Base-by-base conservation (phyloP, 2,888 invertebrate species). In the Phengaris alcon region DNA sequence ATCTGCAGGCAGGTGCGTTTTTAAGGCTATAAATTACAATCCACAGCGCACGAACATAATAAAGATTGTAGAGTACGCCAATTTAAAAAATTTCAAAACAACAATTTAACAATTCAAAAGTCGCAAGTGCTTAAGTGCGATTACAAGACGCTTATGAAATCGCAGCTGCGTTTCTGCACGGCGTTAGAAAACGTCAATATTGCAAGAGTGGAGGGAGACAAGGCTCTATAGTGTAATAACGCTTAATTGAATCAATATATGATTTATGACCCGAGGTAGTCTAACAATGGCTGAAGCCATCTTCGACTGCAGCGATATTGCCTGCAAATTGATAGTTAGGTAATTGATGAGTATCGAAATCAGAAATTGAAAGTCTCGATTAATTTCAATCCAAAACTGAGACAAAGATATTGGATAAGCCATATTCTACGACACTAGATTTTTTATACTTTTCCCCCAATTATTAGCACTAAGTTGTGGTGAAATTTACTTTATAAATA, bases 221-320 rank as follows among this genome's bases (percentile, higher is more conserved):
- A n/a, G 13, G 35, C 15, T 64, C 64, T 64, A 64, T 44, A 44
- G 35, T 10, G 52, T 52, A 35, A 35, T 35, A 10, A 7, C 13
- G 72, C 72, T 52, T 52, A 54, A 72, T 72, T 72, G 72, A 72
- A 72, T 72, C 72, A 72, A 72, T 72, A 54, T 22, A 72, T 72
- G 52, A 72, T 72, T 72, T 72, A 72, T 72, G 52, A 70, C 15
- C 35, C 8, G 15, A 51, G 15, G 15, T 22, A 15, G 69, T 59
- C 51, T 70, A 70, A 70, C 70, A 70, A 70, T 22, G 51, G 70
- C 13, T 3, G 48, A 2, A 70, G 48, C 35, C 64, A 64, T 64
- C 64, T 64, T 15, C 48, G 70, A 22, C 15, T 22, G 22, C 64
- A 35, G 48, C 15, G 46, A 46, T 70, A 48, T 70, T 51, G 48